phyloP scores from a whole-genome alignment of 1,140 invertebrate species.

The Drosophila auraria region DNA sequence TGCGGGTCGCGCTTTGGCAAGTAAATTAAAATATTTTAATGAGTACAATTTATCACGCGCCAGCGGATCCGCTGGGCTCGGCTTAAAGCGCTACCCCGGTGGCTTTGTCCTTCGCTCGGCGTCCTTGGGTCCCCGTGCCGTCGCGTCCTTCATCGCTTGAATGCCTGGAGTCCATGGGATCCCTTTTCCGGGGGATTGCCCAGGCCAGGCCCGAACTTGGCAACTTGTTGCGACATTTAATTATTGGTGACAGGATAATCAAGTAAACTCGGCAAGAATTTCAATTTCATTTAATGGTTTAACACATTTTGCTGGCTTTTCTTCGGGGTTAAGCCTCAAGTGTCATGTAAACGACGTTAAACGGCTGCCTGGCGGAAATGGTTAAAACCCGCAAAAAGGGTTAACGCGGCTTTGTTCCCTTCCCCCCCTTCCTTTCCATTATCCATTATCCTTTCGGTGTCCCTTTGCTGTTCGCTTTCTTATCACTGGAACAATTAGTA shows the following conservation, averaged over 20 bases:
- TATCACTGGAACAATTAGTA: constrained; percentile 73
- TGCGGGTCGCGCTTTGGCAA: constrained; percentile 61
- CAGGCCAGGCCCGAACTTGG: constrained; percentile 30
- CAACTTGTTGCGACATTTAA: constrained; percentile 84
- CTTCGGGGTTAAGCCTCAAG: constrained; percentile 68
- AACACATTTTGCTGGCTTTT: constrained; percentile 68
- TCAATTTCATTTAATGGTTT: constrained; percentile 82
- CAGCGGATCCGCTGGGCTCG: constrained; percentile 28
- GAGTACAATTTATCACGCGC: constrained; percentile 81
- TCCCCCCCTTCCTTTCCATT: neutral
- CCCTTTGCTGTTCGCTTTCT: constrained; percentile 16
- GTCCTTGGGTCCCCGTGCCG: constrained; percentile 8
- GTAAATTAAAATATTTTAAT: constrained; percentile 85
- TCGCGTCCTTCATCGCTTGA: constrained; percentile 1
- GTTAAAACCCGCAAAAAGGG: constrained; percentile 51
- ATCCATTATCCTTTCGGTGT: constrained; percentile 14
- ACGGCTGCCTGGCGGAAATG: constrained; percentile 40
- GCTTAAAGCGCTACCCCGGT: constrained; percentile 45
- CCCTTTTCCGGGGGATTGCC: constrained; percentile 6
- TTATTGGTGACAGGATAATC: constrained; percentile 84
- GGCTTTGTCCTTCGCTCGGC: constrained; percentile 17
- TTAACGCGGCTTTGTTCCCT: constrained; percentile 15
- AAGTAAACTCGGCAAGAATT: constrained; percentile 83
- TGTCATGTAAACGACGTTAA: constrained; percentile 79
- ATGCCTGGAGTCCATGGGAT: constrained; percentile 1